Conservation (phyloP, 1,140 invertebrate genomes). For the Drosophila erecta region DNA sequence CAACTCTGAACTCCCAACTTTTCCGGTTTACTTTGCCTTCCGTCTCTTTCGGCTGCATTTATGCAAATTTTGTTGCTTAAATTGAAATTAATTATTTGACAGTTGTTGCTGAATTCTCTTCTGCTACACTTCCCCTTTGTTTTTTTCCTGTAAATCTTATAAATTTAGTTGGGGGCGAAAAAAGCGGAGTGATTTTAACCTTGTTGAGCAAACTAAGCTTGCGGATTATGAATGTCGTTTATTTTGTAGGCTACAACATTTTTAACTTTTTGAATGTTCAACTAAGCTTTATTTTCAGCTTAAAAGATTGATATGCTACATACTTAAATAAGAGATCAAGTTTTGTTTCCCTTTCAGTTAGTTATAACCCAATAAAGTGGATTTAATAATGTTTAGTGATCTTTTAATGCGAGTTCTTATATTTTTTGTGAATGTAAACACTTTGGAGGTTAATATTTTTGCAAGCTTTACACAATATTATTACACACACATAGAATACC, state of each 20-base stretch:
- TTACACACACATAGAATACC: slow-evolving; percentile 12
- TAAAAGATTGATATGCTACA: no score
- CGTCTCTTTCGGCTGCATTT: slow-evolving; percentile 50
- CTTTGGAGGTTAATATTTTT: background rate
- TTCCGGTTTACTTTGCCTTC: slow-evolving; percentile 17
- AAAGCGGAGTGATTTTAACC: background rate
- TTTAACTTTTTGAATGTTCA: background rate
- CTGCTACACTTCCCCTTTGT: slow-evolving; percentile 7
- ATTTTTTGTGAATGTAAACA: no score
- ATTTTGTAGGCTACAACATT: slow-evolving; percentile 7
- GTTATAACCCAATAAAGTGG: no score
- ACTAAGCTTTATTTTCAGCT: background rate
- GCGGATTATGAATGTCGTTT: slow-evolving; percentile 25
- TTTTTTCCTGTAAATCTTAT: slow-evolving; percentile 44
- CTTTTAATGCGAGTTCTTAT: no score
- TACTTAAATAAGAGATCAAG: no score
- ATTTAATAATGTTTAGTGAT: no score
- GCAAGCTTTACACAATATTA: background rate
- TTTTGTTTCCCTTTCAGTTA: no score
- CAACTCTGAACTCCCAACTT: slow-evolving; percentile 10
- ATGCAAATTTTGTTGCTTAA: slow-evolving; percentile 80
- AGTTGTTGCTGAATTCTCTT: slow-evolving; percentile 61
- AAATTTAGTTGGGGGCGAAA: slow-evolving; percentile 51
- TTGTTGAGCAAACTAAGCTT: slow-evolving; percentile 26
- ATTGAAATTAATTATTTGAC: slow-evolving; percentile 83